Evolutionary conservation across 2,797 vertebrate genomes (phyloP), one percentile per base, ranked within the genome.

Genomic region (Sphaeramia orbicularis): DNA sequence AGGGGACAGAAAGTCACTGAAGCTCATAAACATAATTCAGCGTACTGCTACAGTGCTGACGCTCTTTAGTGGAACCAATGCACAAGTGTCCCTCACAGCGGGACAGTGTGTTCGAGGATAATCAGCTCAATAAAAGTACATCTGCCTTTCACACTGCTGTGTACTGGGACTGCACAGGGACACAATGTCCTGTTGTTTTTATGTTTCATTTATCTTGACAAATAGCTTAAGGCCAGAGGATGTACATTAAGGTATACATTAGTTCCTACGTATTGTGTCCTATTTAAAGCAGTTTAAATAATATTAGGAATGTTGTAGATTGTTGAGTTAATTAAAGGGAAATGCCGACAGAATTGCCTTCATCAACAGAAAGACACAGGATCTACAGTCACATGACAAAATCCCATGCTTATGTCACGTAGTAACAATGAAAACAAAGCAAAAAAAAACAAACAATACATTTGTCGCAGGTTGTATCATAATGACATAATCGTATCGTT

Each of bases 91-190:
- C 36, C 65, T 87, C 81, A 56, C 83, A 88, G 81, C 50, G 64
- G 83, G 86, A 80, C 64, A 59, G 61, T 54, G 76, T 85, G 80
- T 80, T 82, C 15, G 62, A 80, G 66, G 60, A 82, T 88, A 86
- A 90, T 89, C 82, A 78, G 65, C 78, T 88, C 81, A 84, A 81
- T 87, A 89, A 91, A 88, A 84, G 77, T 78, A 61, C 74, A 85
- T 89, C 79, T 89, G 80, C 78, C 68, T 78, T 70, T 83, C 59
- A 63, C 68, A 65, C 55, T 69, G 78, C 61, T 79, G 50, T 79
- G 52, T 44, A 69, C 71, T 55, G 67, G 59, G 48, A 65, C 66
- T 56, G 72, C 51, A 45, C 42, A 38, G 66, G 80, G 70, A 81
- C 78, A 75, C 55, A 45, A 48, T 79, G 80, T 87, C 65, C 85